phyloP scores from a whole-genome alignment of 2,113 vertebrate genomes.

The Vimba vimba region DNA sequence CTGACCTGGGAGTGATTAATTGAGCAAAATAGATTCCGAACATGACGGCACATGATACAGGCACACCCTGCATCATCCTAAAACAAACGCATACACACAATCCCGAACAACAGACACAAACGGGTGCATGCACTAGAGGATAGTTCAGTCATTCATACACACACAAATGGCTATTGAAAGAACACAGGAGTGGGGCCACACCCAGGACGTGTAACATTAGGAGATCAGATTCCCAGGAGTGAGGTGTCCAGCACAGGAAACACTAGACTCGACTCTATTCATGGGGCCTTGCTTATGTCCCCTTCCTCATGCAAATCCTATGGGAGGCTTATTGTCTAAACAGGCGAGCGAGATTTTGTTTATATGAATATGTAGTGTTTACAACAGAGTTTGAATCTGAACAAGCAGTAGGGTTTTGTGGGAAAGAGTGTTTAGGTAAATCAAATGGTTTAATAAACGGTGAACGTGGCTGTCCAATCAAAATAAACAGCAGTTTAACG shows the following conservation, averaged over 20 bases:
- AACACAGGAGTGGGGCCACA: conserved; percentile 69
- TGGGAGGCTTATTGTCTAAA: conserved; percentile 25
- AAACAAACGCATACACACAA: conserved; percentile 57
- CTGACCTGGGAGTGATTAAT: conserved; percentile 12
- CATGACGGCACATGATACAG: conserved; percentile 18
- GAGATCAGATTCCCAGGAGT: conserved; percentile 67
- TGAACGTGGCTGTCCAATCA: conserved; percentile 20
- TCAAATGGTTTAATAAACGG: conserved; percentile 31
- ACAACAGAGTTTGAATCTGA: conserved; percentile 1
- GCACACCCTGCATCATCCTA: conserved; percentile 30
- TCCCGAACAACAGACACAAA: conserved; percentile 50
- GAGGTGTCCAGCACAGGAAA: conserved; percentile 52
- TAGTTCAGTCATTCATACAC: conserved; percentile 60
- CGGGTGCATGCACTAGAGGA: conserved; percentile 56
- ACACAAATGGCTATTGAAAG: conserved; percentile 50
- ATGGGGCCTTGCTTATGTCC: conserved; percentile 23
- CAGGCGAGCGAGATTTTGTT: background rate
- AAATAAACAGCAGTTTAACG: conserved; percentile 32
- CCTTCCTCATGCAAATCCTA: conserved; percentile 29
- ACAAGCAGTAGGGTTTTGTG: conserved; percentile 31
- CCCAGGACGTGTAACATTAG: conserved; percentile 73
- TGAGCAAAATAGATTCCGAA: background rate
- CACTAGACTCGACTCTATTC: conserved; percentile 53
- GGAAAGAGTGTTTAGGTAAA: conserved; percentile 35
- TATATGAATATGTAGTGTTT: conserved; percentile 22